Evolutionary conservation across 2,797 vertebrate genomes (phyloP).

Genomic region (Echiichthys vipera): DNA sequence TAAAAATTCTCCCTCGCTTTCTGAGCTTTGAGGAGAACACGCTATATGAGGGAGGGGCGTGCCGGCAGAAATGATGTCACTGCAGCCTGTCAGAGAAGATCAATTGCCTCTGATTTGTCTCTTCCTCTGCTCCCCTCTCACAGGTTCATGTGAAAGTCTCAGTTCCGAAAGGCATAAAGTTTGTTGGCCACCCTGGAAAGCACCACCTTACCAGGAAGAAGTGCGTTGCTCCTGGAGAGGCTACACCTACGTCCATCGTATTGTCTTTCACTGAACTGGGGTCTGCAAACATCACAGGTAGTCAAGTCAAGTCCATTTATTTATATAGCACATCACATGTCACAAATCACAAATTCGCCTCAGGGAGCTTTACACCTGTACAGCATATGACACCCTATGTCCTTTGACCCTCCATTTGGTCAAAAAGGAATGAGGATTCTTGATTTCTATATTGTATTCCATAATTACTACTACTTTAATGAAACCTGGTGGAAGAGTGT

Average conservation of each 20-base stretch:
- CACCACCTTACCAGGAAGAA: conserved; percentile 92
- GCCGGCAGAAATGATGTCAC: conserved; percentile 63
- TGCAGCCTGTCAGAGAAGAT: conserved; percentile 56
- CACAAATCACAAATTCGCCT: background rate
- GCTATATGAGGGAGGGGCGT: conserved; percentile 68
- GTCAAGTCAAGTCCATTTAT: background rate
- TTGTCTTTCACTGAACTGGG: conserved; percentile 92
- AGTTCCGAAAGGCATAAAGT: conserved; percentile 91
- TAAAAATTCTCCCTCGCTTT: conserved; percentile 72
- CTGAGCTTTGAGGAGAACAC: conserved; percentile 76
- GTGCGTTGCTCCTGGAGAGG: conserved; percentile 89
- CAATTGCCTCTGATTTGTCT: conserved; percentile 42
- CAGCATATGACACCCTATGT: background rate
- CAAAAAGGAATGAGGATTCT: background rate
- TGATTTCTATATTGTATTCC: background rate
- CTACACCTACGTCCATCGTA: conserved; percentile 90
- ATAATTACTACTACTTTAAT: background rate
- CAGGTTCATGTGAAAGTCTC: conserved; percentile 94
- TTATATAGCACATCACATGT: background rate
- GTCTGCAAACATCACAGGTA: conserved; percentile 91
- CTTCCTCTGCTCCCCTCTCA: conserved; percentile 16
- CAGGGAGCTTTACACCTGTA: background rate
- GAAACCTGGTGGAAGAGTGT: too few relatives aligned
- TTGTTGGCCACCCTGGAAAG: conserved; percentile 92
- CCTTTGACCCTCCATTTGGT: background rate